phyloP scores from a whole-genome alignment of 2,797 vertebrate genomes.

The Prionace glauca region DNA sequence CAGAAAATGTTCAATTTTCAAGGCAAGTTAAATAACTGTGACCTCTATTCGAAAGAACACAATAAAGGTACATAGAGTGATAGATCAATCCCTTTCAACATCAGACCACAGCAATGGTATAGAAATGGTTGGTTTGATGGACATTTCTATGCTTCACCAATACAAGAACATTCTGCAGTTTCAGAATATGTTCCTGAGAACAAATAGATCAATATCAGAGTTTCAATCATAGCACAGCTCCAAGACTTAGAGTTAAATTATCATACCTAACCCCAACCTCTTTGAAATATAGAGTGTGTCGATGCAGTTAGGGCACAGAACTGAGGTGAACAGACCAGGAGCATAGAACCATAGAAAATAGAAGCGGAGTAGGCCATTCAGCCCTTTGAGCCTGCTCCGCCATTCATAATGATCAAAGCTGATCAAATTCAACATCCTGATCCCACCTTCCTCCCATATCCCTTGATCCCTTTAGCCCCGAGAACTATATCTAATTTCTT shows the following conservation, averaged over 20 bases:
- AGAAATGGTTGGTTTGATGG: not conserved
- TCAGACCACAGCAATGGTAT: not conserved
- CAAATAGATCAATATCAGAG: not conserved
- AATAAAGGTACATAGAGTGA: not conserved
- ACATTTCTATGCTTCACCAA: not conserved
- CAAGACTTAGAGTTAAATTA: not conserved
- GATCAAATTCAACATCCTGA: too few relatives aligned
- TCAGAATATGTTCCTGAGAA: not conserved
- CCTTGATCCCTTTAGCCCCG: too few relatives aligned
- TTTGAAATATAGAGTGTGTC: not conserved
- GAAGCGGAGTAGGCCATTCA: too few relatives aligned
- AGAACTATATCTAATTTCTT: too few relatives aligned
- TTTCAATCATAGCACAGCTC: not conserved
- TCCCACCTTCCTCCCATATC: too few relatives aligned
- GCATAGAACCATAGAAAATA: not conserved
- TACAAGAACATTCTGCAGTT: not conserved
- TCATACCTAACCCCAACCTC: not conserved
- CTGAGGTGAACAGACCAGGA: not conserved
- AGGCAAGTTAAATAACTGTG: constrained; percentile 7
- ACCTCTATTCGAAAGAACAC: not conserved
- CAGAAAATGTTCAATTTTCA: not conserved
- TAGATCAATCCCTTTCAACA: not conserved
- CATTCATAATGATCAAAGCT: too few relatives aligned
- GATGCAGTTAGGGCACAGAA: not conserved
- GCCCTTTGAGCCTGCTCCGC: too few relatives aligned